Percentiles rank a stretch among this genome's conserved stretches.
These are phyloP conservation scores for Phalacrocorax aristotelis DNA, from an alignment of 2,113 vertebrate species.

Conservation along the genomic window DNA sequence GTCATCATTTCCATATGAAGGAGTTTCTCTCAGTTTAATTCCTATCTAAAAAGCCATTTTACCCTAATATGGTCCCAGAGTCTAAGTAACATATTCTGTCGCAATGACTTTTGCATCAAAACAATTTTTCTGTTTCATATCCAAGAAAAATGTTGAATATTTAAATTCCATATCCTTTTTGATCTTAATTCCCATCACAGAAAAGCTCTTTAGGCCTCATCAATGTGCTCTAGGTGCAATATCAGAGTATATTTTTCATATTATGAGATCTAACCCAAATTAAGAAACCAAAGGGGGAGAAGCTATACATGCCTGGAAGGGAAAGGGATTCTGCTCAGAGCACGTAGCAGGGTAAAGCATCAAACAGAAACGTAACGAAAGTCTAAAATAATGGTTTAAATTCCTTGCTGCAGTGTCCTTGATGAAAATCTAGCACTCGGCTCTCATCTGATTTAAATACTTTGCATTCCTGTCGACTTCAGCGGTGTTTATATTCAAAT, in stretches of 20 bases:
- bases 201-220: conserved; percentile 53
- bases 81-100: conserved; percentile 53
- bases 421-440: neutral
- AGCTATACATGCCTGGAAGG: conserved; percentile 23
- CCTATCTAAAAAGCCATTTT: conserved; percentile 49
- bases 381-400: neutral
- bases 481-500: conserved; percentile 25
- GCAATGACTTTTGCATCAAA: conserved; percentile 61
- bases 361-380: neutral
- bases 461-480: conserved; percentile 23
- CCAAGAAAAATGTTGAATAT: conserved; percentile 53
- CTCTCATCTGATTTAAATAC: neutral
- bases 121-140: conserved; percentile 60
- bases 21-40: conserved; percentile 16
- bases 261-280: conserved; percentile 59
- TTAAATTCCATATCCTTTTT: conserved; percentile 65
- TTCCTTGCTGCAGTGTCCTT: neutral
- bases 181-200: conserved; percentile 64
- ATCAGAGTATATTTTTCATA: conserved; percentile 46
- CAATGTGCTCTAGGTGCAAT: conserved; percentile 58
- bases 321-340: conserved; percentile 4
- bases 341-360: neutral
- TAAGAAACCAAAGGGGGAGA: conserved; percentile 51
- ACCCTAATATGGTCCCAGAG: conserved; percentile 35
- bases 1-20: conserved; percentile 67